Percentiles rank a stretch among this genome's conserved stretches.
phyloP scores from a whole-genome alignment of 2,888 invertebrate species.

The Ptilodon capucinus region DNA sequence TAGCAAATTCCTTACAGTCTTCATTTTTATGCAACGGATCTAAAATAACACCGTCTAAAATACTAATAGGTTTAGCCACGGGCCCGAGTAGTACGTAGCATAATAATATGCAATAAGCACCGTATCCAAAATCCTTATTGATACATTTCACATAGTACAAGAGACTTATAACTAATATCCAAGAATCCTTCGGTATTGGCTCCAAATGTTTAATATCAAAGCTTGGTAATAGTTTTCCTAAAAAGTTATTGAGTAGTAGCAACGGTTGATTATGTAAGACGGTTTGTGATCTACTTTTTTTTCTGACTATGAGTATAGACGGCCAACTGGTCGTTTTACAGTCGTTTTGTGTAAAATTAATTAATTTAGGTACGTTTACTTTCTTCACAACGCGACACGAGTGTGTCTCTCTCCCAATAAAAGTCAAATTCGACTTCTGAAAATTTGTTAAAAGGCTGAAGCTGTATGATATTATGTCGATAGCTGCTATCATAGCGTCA shows the following conservation, averaged over 20 bases:
- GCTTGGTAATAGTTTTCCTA: slow-evolving; percentile 13
- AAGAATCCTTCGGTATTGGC: slow-evolving; percentile 1
- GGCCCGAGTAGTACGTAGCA: slow-evolving; percentile 24
- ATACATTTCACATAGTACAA: slow-evolving; percentile 34
- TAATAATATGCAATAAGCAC: slow-evolving; percentile 34
- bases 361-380: too few species aligned
- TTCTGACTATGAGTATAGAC: slow-evolving; percentile 15
- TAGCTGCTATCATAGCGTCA: slow-evolving; percentile 40
- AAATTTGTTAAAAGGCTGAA: slow-evolving; percentile 32
- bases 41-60: too few species aligned
- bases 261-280: background rate
- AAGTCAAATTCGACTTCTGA: slow-evolving; percentile 14
- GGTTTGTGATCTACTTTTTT: background rate
- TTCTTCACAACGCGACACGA: slow-evolving; percentile 6
- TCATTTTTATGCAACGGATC: too few species aligned
- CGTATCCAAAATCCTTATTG: slow-evolving; percentile 21
- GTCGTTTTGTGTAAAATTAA: slow-evolving; percentile 5
- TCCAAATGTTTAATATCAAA: slow-evolving; percentile 1
- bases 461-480: slow-evolving; percentile 37
- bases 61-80: too few species aligned
- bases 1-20: background rate
- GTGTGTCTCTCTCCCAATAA: slow-evolving; percentile 16
- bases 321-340: slow-evolving; percentile 13
- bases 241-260: slow-evolving; percentile 8
- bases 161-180: slow-evolving; percentile 26